These are phyloP conservation scores for Clusia tigrina DNA, from an alignment of 2,888 invertebrate species.

Conservation along the genomic window DNA sequence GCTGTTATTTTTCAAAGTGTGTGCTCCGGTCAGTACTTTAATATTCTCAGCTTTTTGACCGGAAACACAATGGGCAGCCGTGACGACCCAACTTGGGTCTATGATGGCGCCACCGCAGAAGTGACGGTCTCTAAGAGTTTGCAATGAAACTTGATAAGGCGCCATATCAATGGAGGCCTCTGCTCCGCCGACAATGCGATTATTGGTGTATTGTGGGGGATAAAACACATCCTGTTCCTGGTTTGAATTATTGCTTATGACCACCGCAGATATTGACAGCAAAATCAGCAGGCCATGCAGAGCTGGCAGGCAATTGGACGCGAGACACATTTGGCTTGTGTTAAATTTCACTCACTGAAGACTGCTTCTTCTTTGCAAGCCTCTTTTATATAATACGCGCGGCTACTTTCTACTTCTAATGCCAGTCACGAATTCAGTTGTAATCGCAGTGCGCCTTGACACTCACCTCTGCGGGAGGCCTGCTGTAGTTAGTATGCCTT, in stretches of 20 bases:
- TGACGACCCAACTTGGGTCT: conserved; percentile 54
- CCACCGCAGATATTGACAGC: neutral
- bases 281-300: neutral
- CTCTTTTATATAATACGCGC: conserved; percentile 29
- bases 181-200: conserved; percentile 57
- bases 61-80: conserved; percentile 60
- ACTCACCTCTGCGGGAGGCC: conserved; percentile 9
- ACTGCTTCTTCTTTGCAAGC: conserved; percentile 23
- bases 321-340: neutral
- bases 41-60: conserved; percentile 41
- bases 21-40: conserved; percentile 55
- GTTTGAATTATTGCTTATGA: neutral
- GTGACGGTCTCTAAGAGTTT: conserved; percentile 46
- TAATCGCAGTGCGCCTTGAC: conserved; percentile 17
- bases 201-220: conserved; percentile 46
- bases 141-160: conserved; percentile 62
- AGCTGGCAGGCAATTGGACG: conserved; percentile 3
- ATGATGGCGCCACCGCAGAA: conserved; percentile 63
- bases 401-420: conserved; percentile 14
- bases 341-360: conserved; percentile 25
- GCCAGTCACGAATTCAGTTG: conserved; percentile 25
- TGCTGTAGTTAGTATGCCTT: neutral
- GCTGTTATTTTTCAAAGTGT: conserved; percentile 47
- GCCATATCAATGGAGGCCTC: conserved; percentile 53
- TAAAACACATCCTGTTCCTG: conserved; percentile 39